Base-by-base conservation (phyloP, 2,888 invertebrate species). In the Standfussiana lucernea region DNA sequence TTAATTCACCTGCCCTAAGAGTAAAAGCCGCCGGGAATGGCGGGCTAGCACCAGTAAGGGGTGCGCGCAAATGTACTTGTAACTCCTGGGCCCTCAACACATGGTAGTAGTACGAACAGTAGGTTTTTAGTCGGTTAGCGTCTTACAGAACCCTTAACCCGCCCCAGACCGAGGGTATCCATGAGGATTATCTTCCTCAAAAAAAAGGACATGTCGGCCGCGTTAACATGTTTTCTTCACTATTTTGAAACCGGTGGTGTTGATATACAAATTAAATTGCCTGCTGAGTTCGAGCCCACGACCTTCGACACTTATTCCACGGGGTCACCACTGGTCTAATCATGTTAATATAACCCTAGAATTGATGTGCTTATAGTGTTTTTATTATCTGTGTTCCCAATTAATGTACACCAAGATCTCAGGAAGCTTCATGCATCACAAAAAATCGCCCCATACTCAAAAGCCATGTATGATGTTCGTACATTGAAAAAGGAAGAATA, bases 401-500 rank as follows among this genome's bases (percentile, higher is more conserved):
- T 28, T 15, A 7, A 28, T 56, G 28, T 1, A 59, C 21, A 59
- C 18, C 59, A 18, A 18, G 18, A 18, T 18, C 18, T 28, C 28
- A 8, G 24, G 5, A 45, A 45, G 24, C 24, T 24, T 35, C 8
- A 40, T 42, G 42, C 5, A 28, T 28, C 21, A 5, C 32, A 32
- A 35, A 13, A 21, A 21, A 61, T 11, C n/a, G 8, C 59, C 18
- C 15, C 18, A 18, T 24, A 28, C 24, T 40, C 11, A n/a, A 35
- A 50, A 40, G 37, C 18, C 15, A 28, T 15, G 1, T 59, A 8
- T 21, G 10, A 59, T 10, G 13, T 24, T 40, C 2, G 8, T 6
- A 64, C 1, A 59, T 65, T 28, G 8, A 66, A 47, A 45, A 79
- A 56, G 5, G 4, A 45, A n/a, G 21, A 65, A 66, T 35, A 79